These are phyloP conservation scores for Caloenas nicobarica DNA, from an alignment of 2,113 vertebrate species.

Conservation along the genomic window DNA sequence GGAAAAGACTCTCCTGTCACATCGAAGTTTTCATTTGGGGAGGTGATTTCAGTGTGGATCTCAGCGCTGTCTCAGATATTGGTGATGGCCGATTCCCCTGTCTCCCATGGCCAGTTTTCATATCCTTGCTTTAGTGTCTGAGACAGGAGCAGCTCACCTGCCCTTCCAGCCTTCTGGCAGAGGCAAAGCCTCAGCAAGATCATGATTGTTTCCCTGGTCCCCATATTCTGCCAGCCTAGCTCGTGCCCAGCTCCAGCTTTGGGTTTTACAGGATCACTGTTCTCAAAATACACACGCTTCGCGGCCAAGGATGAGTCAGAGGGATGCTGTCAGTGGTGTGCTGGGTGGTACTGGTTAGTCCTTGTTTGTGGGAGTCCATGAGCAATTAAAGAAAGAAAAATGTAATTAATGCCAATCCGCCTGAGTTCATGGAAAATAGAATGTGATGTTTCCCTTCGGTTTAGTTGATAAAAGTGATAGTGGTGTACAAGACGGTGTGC, in stretches of 20 bases:
- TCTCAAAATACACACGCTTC: not conserved
- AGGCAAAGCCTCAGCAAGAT: not conserved
- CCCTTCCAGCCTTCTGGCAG: not conserved
- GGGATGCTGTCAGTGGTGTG: not conserved
- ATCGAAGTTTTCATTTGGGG: not conserved
- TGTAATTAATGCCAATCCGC: slow-evolving; percentile 46
- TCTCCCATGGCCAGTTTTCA: not conserved
- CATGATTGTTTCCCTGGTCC: not conserved
- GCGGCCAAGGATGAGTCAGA: not conserved
- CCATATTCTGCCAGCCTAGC: not conserved
- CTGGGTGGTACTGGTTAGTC: slow-evolving; percentile 1
- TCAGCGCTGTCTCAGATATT: not conserved
- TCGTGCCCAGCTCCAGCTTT: not conserved
- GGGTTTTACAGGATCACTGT: not conserved
- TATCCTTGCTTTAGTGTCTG: not conserved
- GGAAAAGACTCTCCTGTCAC: not conserved
- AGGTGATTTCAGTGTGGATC: not conserved
- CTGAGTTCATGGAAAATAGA: slow-evolving; percentile 45
- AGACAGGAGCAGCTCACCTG: not conserved
- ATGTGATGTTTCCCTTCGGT: slow-evolving; percentile 33
- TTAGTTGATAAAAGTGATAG: slow-evolving; percentile 52
- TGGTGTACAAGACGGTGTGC: not conserved
- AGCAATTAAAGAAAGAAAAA: slow-evolving; percentile 34
- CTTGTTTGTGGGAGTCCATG: not conserved
- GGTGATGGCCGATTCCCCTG: not conserved